Evolutionary conservation across 2,797 vertebrate species (phyloP), one percentile per base, ranked within the genome.

Genomic region (Lepus oiostolus): DNA sequence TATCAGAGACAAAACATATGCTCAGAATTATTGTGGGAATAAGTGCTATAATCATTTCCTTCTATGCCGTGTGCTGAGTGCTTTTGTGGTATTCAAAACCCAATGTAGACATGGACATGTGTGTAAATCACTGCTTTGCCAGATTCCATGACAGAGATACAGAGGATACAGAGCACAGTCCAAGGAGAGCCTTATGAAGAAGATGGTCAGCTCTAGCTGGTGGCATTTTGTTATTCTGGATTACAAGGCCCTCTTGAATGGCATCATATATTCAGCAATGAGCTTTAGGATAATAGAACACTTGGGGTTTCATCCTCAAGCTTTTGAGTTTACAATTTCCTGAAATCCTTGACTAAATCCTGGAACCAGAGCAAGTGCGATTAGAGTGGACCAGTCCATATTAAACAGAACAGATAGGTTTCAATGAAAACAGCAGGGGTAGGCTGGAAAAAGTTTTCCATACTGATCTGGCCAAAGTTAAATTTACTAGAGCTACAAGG

Each of bases 1-100:
- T n/a, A 79, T 47, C 58, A 72, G 76, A 65, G 38, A n/a, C 11
- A 90, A 96, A 91, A 75, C 3, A 16, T 91, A 50, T 65, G 85
- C 90, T 84, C 54, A 85, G 13, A 14, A 76, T 17, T 65, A 58
- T n/a, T 22, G 8, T 13, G 85, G 67, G 38, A 95, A 86, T 50
- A 77, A 89, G 85, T 42, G 4, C 21, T 87, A 13, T 3, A 24
- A 8, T 93, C 22, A n/a, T 76, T 5, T 67, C n/a, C 54, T 91
- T 4, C 70, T 35, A 14, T 35, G 42, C 16, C 32, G 11, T 60
- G 5, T 85, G 4, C 26, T 35, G n/a, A 79, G n/a, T 35, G 32
- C 7, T 60, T 88, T 47, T 63, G n/a, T 63, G 60, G 26, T 85
- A 7, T n/a, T 82, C 67, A 54, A 67, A 92, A 50, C 26, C 62